A percentile compares a stretch with the other conserved stretches of the same genome.
Conservation (phyloP, 2,113 vertebrate species). For the Lepisosteus oculatus region DNA sequence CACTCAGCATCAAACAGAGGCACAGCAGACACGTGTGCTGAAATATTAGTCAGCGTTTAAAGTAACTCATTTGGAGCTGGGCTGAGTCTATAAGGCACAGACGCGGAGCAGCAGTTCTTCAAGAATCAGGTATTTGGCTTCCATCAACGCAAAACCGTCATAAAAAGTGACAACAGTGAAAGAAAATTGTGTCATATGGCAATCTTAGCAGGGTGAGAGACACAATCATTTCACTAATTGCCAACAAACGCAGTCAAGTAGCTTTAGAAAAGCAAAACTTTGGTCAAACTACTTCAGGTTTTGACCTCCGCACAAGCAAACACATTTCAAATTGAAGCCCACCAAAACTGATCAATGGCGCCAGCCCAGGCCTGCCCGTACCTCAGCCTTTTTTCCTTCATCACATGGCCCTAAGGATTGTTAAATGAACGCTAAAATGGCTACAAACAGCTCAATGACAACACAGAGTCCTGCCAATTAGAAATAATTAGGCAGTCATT, state of each 20-base stretch:
- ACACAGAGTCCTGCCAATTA: slow-evolving; percentile 98
- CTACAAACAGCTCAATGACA: slow-evolving; percentile 96
- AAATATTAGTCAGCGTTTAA: slow-evolving; percentile 53
- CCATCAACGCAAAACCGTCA: slow-evolving; percentile 50
- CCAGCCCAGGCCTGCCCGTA: slow-evolving; percentile 67
- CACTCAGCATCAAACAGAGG: slow-evolving; percentile 57
- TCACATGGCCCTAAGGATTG: slow-evolving; percentile 83
- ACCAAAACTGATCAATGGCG: slow-evolving; percentile 74
- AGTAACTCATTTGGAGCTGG: slow-evolving; percentile 58
- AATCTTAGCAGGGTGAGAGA: slow-evolving; percentile 74
- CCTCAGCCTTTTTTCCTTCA: slow-evolving; percentile 69
- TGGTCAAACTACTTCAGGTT: slow-evolving; percentile 68
- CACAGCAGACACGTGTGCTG: slow-evolving; percentile 58
- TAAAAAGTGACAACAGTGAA: slow-evolving; percentile 65
- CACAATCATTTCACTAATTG: slow-evolving; percentile 82
- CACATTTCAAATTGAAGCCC: slow-evolving; percentile 70
- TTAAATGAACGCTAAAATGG: slow-evolving; percentile 87
- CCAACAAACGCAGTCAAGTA: slow-evolving; percentile 76
- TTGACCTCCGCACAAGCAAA: slow-evolving; percentile 73
- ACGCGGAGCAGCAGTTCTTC: background rate
- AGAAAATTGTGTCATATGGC: slow-evolving; percentile 58
- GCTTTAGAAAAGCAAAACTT: slow-evolving; percentile 74
- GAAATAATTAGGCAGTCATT: slow-evolving; percentile 99
- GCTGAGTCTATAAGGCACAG: slow-evolving; percentile 40
- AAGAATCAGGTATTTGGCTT: slow-evolving; percentile 47